Base-by-base conservation (phyloP, 2,113 vertebrate genomes). In the Malurus alboscapulatus region DNA sequence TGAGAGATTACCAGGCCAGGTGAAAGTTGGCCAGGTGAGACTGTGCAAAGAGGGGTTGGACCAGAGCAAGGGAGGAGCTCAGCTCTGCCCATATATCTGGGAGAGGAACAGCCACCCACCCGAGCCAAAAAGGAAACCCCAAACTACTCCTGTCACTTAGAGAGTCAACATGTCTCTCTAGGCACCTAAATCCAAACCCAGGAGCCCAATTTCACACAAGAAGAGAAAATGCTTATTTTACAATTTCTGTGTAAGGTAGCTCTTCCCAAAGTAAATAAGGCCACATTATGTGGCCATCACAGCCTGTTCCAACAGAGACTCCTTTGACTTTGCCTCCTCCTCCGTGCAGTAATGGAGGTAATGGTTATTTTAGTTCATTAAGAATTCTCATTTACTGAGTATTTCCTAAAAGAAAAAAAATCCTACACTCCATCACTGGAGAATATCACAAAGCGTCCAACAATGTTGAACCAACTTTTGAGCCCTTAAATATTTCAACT, bases 231-330 rank as follows among this genome's bases (percentile, higher is more conserved):
- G 0, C 3, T 65, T 45, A 3, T 12, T 86, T 90, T 57, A 40
- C 51, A 45, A 22, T 62, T 77, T 68, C 50, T 34, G 1, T 12
- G 6, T 27, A 47, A 84, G 50, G 8, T 12, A 61, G 32, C 32
- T 65, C 58, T 78, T 50, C 38, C 17, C 34, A 61, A 72, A 84
- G 61, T 29, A 61, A 75, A 68, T 19, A 73, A 84, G 62, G 50
- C 29, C 44, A 47, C 0, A 0, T 45, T 34, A 32, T 8, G 59
- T 4, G 22, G 44, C 40, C 38, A 67, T 27, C n/a, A n/a, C n/a
- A n/a, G n/a, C n/a, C n/a, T n/a, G n/a, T n/a, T n/a, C n/a, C n/a
- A n/a, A n/a, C n/a, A n/a, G n/a, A n/a, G n/a, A n/a, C n/a, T n/a
- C n/a, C n/a, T n/a, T 25, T 63, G 69, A 57, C 32, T 67, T 80